Evolutionary conservation across 2,888 invertebrate species (phyloP), one percentile per base, ranked within the genome.

Genomic region (Latheticus oryzae): DNA sequence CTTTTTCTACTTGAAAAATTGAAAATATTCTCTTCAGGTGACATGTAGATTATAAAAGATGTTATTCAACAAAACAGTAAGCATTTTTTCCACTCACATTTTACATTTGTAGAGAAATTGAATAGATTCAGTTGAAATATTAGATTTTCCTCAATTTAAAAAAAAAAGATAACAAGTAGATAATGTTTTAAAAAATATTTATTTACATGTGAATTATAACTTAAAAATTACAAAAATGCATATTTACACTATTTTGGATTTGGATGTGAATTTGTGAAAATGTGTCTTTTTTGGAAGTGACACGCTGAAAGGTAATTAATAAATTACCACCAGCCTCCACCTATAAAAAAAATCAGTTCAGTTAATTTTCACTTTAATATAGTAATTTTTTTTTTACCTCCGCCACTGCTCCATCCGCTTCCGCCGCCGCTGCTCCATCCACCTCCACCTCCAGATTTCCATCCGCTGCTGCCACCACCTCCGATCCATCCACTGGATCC

Each of bases 401-500:
- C 28, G 26, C 42, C 38, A 23, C 40, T 40, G 23, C 21, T 40
- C 12, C 40, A 11, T 26, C 54, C 45, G 7, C 45, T 28, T 8
- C 55, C 55, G 7, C 53, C 32, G 24, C 55, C 48, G 15, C 55
- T 33, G 32, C 45, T 48, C 35, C 56, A 40, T 12, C 48, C 32
- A 12, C 57, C 57, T 42, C 56, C 54, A 13, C 53, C 54, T 19
- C 40, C 47, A n/a, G 35, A 40, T 33, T 51, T 50, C 56, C 56
- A 56, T 37, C 62, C 61, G 23, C 58, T 28, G 17, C 61, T 53
- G 21, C 56, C 50, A 9, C 58, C 58, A 9, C 56, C 48, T 5
- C 54, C 38, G 16, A 64, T 19, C 19, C 16, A 42, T 42, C 54
- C 43, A 13, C 57, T 28, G 28, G 26, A 26, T 13, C 53, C 58